Evolutionary conservation across 2,888 invertebrate species (phyloP), one percentile per base, ranked within the genome.

Genomic region (Drosophila parthenogenetica): DNA sequence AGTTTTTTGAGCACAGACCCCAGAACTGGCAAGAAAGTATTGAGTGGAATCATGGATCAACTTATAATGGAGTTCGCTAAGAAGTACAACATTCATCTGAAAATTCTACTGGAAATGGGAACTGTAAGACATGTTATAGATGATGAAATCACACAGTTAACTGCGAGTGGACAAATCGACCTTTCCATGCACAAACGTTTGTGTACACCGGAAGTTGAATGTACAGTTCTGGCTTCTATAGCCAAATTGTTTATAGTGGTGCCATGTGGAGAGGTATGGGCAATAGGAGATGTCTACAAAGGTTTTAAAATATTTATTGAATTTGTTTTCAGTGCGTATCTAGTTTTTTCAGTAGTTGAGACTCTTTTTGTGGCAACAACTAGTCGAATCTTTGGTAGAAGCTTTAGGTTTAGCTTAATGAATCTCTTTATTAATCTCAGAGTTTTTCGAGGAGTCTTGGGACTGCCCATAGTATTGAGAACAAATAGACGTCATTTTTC

Each of bases 251-350:
- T 53, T 7, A 10, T 78, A 5, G 43, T 73, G 1, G 77, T 76
- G 5, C 79, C 78, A 0, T 79, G 79, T 54, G 54, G 51, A 0
- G 1, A 4, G 14, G 10, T 14, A 25, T 46, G 46, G 46, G 11
- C 5, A 7, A 51, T 51, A 5, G 5, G 25, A 14, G 51, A 51
- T 25, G 16, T 51, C 14, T 51, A 39, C 3, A 25, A 25, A 13
- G 22, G 39, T 13, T 2, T 29, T 2, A 2, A 10, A 7, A 11
- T 0, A 1, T 51, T 51, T 40, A 0, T 39, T 2, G 8, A 13
- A 16, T 14, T 8, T 16, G 2, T 16, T 0, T 16, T 14, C 0
- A 1, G 22, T 4, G n/a, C 19, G 2, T 54, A 54, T n/a, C 1
- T 29, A 2, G 1, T 54, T 2, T 42, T 54, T 11, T 8, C 54